These are phyloP conservation scores for Sterna hirundo DNA, from an alignment of 2,113 vertebrate species.

Conservation along the genomic window DNA sequence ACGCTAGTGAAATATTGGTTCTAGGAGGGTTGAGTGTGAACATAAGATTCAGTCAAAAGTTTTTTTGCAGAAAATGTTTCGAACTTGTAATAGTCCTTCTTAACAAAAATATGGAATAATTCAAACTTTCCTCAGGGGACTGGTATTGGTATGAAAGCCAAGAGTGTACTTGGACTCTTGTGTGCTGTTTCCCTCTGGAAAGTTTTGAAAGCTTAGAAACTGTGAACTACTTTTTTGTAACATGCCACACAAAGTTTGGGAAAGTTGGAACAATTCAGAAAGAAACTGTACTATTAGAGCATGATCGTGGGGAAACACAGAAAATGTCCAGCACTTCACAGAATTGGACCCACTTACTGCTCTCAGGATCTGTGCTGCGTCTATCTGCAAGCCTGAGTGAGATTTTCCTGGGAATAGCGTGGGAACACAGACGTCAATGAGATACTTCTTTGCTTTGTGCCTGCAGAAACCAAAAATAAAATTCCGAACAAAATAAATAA, in stretches of 20 bases:
- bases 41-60: background rate
- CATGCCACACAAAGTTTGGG: background rate
- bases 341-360: background rate
- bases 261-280: background rate
- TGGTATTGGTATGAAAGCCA: background rate
- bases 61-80: constrained; percentile 14
- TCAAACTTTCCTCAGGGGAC: background rate
- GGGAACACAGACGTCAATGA: background rate
- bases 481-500: background rate
- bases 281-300: background rate
- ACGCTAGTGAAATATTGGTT: constrained; percentile 3
- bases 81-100: background rate
- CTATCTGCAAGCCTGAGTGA: background rate
- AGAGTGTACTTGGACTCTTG: background rate
- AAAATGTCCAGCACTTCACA: background rate
- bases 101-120: constrained; percentile 22
- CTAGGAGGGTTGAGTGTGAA: constrained; percentile 19
- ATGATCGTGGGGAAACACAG: background rate
- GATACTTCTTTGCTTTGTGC: background rate
- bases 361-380: background rate
- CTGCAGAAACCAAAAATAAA: constrained; percentile 39
- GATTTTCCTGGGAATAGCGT: constrained; percentile 33
- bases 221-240: background rate
- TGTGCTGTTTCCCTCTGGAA: background rate
- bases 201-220: constrained; percentile 35